Percentiles rank a stretch among this genome's conserved stretches.
These are phyloP conservation scores for Drosophila flavopinicola DNA, from an alignment of 2,888 invertebrate species.

Conservation along the genomic window DNA sequence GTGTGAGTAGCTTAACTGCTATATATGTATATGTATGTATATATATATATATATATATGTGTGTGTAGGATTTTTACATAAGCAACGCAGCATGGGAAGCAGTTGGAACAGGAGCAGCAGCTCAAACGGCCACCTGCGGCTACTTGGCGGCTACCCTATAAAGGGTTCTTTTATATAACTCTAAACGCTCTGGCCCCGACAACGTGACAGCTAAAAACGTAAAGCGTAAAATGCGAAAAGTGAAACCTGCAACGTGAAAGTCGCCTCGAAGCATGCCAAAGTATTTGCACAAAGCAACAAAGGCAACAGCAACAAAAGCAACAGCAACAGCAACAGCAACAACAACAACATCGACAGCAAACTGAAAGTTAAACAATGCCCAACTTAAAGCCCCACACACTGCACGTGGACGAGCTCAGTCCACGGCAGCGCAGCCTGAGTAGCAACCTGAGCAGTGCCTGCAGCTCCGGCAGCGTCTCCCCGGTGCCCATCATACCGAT, in stretches of 20 bases:
- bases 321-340: no score
- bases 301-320: background rate
- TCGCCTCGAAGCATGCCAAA: slow-evolving; percentile 23
- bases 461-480: slow-evolving; percentile 80
- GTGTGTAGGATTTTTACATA: slow-evolving; percentile 55
- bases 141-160: slow-evolving; percentile 49
- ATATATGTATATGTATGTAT: slow-evolving; percentile 7
- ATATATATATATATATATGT: slow-evolving; percentile 9
- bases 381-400: slow-evolving; percentile 67
- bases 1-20: slow-evolving; percentile 6
- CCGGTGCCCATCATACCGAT: slow-evolving; percentile 79
- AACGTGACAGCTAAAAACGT: slow-evolving; percentile 48
- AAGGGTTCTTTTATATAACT: slow-evolving; percentile 54
- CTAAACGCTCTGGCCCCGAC: slow-evolving; percentile 20
- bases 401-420: slow-evolving; percentile 58
- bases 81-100: slow-evolving; percentile 45
- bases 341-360: slow-evolving; percentile 2
- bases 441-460: slow-evolving; percentile 72
- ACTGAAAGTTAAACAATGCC: slow-evolving; percentile 58
- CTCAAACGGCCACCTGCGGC: slow-evolving; percentile 70
- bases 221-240: slow-evolving; percentile 1
- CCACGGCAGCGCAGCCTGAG: slow-evolving; percentile 48
- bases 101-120: slow-evolving; percentile 20
- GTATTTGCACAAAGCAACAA: slow-evolving; percentile 16
- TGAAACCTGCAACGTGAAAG: slow-evolving; percentile 8